These are phyloP conservation scores for Procavia capensis DNA, from an alignment of 2,113 vertebrate genomes.

Conservation along the genomic window DNA sequence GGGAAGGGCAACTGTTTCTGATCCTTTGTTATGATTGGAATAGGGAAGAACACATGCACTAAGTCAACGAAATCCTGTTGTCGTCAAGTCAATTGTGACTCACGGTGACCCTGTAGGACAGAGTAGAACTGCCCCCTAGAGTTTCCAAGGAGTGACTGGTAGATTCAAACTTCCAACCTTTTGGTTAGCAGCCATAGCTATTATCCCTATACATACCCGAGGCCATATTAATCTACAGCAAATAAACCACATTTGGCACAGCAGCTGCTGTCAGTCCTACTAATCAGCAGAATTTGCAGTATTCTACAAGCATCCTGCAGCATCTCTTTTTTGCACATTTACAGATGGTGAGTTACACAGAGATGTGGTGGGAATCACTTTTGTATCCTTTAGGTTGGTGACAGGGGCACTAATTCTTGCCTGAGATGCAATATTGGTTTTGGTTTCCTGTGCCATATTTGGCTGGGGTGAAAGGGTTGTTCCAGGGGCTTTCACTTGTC, in stretches of 20 bases:
- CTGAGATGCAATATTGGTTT: neutral
- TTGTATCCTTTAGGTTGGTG: neutral
- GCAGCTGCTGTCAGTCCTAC: neutral
- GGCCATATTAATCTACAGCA: neutral
- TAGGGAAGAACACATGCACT: conserved; percentile 18
- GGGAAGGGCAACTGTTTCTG: conserved; percentile 39
- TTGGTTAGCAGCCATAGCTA: too few relatives aligned
- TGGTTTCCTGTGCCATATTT: conserved; percentile 12
- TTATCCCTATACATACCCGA: neutral
- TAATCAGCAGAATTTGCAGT: neutral
- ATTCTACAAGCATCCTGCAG: conserved; percentile 8
- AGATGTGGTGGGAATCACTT: neutral
- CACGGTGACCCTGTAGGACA: neutral
- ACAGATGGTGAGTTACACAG: neutral
- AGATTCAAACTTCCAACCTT: too few relatives aligned
- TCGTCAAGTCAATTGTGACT: too few relatives aligned
- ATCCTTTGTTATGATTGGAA: neutral
- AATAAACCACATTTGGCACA: neutral
- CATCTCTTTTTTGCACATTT: neutral
- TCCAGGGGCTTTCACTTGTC: neutral
- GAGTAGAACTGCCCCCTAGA: neutral
- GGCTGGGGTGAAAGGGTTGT: neutral
- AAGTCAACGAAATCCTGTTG: neutral
- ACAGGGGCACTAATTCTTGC: neutral
- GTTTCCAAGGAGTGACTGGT: too few relatives aligned